phyloP scores from a whole-genome alignment of 2,113 vertebrate species.

The Heliornis fulica region DNA sequence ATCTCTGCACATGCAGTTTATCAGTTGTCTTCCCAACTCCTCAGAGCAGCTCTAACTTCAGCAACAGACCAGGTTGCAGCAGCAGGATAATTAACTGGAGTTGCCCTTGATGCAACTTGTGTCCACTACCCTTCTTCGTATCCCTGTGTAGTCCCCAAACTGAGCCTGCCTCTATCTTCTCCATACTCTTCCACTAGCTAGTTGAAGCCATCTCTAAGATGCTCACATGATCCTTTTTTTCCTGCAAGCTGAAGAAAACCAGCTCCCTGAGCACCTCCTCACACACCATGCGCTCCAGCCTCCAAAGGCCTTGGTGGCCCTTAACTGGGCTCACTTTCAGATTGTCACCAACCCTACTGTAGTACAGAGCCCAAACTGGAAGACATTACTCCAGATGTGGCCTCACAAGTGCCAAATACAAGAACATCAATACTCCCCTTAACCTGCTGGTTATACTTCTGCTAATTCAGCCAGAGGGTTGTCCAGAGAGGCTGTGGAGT shows the following conservation, averaged over 20 bases:
- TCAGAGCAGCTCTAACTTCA: background rate
- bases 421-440: background rate
- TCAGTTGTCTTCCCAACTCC: background rate
- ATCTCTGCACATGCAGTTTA: background rate
- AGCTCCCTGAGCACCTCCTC: background rate
- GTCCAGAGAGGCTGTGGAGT: too few species aligned
- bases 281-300: background rate
- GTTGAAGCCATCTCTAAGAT: background rate
- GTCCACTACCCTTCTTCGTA: background rate
- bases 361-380: background rate
- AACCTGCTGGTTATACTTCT: fast-evolving
- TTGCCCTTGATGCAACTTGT: background rate
- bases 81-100: background rate
- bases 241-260: background rate
- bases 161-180: background rate
- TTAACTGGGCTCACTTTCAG: background rate
- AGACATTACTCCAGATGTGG: background rate
- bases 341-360: background rate
- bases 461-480: background rate
- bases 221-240: background rate
- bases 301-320: background rate
- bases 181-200: background rate
- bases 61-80: background rate
- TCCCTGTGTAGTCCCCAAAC: fast-evolving
- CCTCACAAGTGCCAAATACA: background rate